Conservation (phyloP, 2,888 invertebrate genomes). For the Thymelicus acteon region DNA sequence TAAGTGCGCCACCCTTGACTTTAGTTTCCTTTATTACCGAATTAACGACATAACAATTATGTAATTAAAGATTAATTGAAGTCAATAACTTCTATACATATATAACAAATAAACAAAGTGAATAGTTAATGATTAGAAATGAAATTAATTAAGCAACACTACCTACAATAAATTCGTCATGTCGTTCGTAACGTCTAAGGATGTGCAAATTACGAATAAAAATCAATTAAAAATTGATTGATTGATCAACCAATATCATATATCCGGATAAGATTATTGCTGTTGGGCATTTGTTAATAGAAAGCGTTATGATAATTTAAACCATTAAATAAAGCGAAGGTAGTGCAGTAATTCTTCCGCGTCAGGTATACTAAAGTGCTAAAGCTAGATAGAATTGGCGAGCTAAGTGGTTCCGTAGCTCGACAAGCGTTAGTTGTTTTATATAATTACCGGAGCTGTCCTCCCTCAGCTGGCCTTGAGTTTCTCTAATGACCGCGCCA, state of each 20-base stretch:
- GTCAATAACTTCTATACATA: no score
- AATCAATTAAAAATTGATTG: conserved; percentile 5
- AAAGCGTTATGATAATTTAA: conserved; percentile 27
- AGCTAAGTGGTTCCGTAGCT: conserved; percentile 38
- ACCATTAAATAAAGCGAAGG: conserved; percentile 33
- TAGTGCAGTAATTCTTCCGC: conserved; percentile 22
- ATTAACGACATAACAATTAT: not conserved
- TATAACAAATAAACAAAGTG: no score
- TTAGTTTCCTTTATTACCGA: conserved; percentile 18
- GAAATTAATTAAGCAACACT: no score
- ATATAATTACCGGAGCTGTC: conserved; percentile 76
- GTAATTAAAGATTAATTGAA: no score
- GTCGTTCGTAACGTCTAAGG: not conserved
- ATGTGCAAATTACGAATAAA: not conserved
- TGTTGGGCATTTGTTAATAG: not conserved
- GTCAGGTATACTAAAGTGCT: conserved; percentile 28
- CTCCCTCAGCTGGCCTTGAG: conserved; percentile 68
- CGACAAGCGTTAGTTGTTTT: conserved; percentile 53
- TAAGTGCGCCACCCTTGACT: conserved; percentile 20
- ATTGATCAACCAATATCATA: not conserved
- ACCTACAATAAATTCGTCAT: not conserved
- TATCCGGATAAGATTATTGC: conserved; percentile 2
- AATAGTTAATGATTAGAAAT: no score
- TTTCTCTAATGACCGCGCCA: conserved; percentile 68
- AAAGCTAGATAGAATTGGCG: conserved; percentile 36